Conservation (phyloP, 2,113 vertebrate species). For the Lagopus muta region DNA sequence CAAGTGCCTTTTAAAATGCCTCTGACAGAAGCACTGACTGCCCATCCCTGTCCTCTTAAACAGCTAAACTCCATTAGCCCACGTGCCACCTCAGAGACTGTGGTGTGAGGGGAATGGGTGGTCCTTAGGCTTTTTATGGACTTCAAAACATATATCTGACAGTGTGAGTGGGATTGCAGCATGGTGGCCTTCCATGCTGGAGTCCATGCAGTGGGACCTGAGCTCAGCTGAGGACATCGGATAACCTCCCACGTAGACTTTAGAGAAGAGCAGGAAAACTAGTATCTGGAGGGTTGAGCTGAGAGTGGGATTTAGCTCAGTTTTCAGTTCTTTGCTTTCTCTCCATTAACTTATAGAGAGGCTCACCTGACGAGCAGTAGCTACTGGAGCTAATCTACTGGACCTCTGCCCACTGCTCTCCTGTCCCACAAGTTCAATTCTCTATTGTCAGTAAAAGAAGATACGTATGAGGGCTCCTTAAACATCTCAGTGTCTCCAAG, state of each 20-base stretch:
- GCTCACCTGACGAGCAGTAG: neutral
- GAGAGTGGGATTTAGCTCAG: neutral
- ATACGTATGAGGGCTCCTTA: neutral
- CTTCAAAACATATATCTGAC: rapidly evolving
- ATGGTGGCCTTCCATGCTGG: neutral
- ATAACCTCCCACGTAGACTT: neutral
- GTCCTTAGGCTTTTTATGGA: neutral
- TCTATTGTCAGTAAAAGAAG: neutral
- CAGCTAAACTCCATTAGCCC: neutral
- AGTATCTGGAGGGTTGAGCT: neutral
- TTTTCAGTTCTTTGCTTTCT: neutral
- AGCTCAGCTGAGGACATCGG: neutral
- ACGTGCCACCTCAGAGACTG: neutral
- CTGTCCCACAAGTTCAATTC: neutral
- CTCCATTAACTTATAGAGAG: neutral
- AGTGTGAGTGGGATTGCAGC: neutral
- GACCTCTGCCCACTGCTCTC: neutral
- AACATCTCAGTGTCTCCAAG: neutral
- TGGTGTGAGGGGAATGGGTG: neutral
- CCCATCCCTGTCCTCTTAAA: neutral
- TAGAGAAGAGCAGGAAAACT: neutral
- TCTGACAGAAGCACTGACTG: neutral
- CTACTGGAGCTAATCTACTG: neutral
- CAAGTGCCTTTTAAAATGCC: neutral
- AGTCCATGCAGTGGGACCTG: neutral